phyloP scores from a whole-genome alignment of 2,888 invertebrate species.

The Nemurella pictetii region DNA sequence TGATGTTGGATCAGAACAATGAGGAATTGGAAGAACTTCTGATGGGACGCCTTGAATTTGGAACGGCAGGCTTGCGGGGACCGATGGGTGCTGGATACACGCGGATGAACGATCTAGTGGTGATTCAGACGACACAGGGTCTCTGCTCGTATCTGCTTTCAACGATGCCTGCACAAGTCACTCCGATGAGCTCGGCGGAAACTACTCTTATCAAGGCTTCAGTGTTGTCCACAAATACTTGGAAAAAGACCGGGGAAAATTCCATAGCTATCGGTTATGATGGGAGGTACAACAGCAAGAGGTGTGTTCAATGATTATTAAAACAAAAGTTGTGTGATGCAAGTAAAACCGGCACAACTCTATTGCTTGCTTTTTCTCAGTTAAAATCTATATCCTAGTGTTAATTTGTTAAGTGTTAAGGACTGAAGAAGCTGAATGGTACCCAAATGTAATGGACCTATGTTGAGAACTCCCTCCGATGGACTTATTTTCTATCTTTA shows the following conservation, averaged over 20 bases:
- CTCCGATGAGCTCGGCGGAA: neutral
- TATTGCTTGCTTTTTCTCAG: too few relatives aligned
- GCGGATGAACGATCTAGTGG: constrained; percentile 94
- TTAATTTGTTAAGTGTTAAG: too few relatives aligned
- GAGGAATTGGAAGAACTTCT: constrained; percentile 67
- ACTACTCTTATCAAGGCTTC: neutral
- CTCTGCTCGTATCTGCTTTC: constrained; percentile 73
- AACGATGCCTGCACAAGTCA: too few relatives aligned
- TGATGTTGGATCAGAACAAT: constrained; percentile 55
- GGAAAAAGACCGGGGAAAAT: constrained; percentile 53
- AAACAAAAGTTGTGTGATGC: neutral
- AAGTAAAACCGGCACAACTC: neutral
- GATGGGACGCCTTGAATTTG: constrained; percentile 76
- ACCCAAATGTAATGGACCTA: too few relatives aligned
- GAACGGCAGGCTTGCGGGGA: constrained; percentile 91
- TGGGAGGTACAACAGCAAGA: constrained; percentile 87
- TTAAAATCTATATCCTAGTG: too few relatives aligned
- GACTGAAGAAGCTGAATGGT: too few relatives aligned
- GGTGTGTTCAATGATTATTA: constrained; percentile 62
- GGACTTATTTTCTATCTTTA: too few relatives aligned
- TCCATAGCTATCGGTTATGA: constrained; percentile 92
- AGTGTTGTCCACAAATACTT: neutral
- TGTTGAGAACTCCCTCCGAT: too few relatives aligned
- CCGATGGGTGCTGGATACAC: constrained; percentile 91
- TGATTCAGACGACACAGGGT: constrained; percentile 94